A percentile compares a stretch with the other conserved stretches of the same genome.
phyloP scores from a whole-genome alignment of 2,888 invertebrate species.

The Minunthozetes semirufus region DNA sequence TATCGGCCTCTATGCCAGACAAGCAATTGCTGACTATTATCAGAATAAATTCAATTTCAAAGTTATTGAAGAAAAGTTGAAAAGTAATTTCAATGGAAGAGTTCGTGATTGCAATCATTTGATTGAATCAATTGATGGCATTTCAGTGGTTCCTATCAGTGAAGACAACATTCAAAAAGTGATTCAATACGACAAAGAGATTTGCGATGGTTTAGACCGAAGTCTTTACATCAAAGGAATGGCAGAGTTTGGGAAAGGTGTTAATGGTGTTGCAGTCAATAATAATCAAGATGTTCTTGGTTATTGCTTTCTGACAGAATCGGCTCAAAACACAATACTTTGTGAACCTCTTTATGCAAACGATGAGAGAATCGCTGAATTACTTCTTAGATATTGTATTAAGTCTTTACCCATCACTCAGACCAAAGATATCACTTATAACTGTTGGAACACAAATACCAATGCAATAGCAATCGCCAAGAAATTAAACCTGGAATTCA shows the following conservation, averaged over 20 bases:
- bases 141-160: neutral
- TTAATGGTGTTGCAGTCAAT: slow-evolving; percentile 34
- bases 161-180: slow-evolving; percentile 28
- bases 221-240: neutral
- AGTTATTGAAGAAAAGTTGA: neutral
- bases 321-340: neutral
- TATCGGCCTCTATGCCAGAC: slow-evolving; percentile 37
- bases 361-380: slow-evolving; percentile 38
- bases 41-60: slow-evolving; percentile 33
- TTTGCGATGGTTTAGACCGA: slow-evolving; percentile 1
- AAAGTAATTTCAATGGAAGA: neutral
- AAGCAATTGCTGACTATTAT: slow-evolving; percentile 34
- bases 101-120: neutral
- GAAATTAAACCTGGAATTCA: too few species aligned
- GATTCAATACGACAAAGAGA: slow-evolving; percentile 3
- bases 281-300: slow-evolving; percentile 24
- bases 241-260: slow-evolving; percentile 27
- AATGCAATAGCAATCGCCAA: neutral
- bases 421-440: neutral
- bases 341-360: slow-evolving; percentile 40
- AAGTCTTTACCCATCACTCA: neutral
- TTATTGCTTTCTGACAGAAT: neutral
- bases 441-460: neutral
- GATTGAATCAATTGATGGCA: neutral
- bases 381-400: neutral